Conservation (phyloP, 2,113 vertebrate genomes). For the Podiceps cristatus region DNA sequence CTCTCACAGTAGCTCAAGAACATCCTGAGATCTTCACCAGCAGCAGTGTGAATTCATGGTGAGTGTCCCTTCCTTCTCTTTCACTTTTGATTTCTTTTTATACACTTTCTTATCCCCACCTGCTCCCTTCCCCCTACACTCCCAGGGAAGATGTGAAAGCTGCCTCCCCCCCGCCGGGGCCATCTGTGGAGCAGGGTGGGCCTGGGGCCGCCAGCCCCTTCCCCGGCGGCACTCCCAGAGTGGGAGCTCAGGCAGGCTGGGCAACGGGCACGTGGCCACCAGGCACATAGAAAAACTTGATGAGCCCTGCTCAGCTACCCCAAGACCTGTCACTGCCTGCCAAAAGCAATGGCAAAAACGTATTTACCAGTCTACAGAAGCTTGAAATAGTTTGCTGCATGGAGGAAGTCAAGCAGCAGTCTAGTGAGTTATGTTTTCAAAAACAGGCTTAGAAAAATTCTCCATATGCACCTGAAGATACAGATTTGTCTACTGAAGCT, state of each 20-base stretch:
- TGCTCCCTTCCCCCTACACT: not conserved
- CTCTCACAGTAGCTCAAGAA: not conserved
- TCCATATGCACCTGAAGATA: not conserved
- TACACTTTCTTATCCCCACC: not conserved
- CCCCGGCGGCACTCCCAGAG: accelerated
- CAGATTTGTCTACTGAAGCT: not conserved
- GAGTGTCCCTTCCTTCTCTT: not conserved
- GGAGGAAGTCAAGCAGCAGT: not conserved
- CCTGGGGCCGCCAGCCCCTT: not conserved
- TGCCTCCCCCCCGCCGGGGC: too few species aligned
- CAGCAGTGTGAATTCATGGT: not conserved
- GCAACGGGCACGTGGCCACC: not conserved
- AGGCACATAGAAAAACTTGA: not conserved
- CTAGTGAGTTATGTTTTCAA: not conserved
- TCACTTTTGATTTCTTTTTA: not conserved
- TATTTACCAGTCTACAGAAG: not conserved
- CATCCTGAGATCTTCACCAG: not conserved
- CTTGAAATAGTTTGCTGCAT: not conserved
- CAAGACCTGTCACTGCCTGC: not conserved
- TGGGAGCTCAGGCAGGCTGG: not conserved
- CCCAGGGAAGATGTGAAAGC: not conserved
- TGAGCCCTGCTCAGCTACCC: not conserved
- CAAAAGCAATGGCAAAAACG: not conserved
- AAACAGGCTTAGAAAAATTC: not conserved
- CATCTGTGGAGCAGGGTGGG: accelerated